Evolutionary conservation across 2,797 vertebrate species (phyloP), one percentile per base, ranked within the genome.

Genomic region (Leptoclinus maculatus): DNA sequence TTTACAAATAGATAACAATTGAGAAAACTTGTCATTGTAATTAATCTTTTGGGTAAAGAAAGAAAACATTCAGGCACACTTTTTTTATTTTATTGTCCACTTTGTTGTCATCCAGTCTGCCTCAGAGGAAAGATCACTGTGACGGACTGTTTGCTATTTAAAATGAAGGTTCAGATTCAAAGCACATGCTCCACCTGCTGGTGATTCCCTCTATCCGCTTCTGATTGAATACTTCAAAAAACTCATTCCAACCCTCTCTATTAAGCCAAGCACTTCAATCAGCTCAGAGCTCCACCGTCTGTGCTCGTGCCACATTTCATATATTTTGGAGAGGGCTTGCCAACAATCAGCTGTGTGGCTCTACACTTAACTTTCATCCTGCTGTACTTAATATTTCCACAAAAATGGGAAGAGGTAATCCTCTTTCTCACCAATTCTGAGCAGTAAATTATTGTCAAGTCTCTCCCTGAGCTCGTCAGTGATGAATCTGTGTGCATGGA

Each of bases 91-190:
- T n/a, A 19, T 67, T 16, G 12, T 80, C 56, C 21, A 32, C 25
- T 79, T 67, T 8, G 53, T 67, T 10, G 49, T 82, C 47, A 67
- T 79, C 29, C 43, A 57, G 5, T 16, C 54, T 56, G 23, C 23
- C 27, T 71, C 7, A 65, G 27, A 65, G 59, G 29, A 39, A 72
- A 71, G 39, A 64, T 68, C 53, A 74, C 51, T 72, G 49, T 64
- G 29, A 19, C n/a, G 21, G 23, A 16, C 69, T 73, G 16, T 79
- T 82, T 38, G 66, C 41, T n/a, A 32, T 74, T 83, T 76, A 14
- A 88, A 83, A 83, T 81, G 78, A 92, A 88, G 79, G 72, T 59
- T 83, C 67, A 58, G 74, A 76, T 79, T 88, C 53, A 73, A 68
- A 82, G 47, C 74, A 84, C 66, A 19, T 19, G 73, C 38, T 76